Percentiles rank a stretch among this genome's conserved stretches.
phyloP scores from a whole-genome alignment of 2,888 invertebrate genomes.

The Tholera decimalis region DNA sequence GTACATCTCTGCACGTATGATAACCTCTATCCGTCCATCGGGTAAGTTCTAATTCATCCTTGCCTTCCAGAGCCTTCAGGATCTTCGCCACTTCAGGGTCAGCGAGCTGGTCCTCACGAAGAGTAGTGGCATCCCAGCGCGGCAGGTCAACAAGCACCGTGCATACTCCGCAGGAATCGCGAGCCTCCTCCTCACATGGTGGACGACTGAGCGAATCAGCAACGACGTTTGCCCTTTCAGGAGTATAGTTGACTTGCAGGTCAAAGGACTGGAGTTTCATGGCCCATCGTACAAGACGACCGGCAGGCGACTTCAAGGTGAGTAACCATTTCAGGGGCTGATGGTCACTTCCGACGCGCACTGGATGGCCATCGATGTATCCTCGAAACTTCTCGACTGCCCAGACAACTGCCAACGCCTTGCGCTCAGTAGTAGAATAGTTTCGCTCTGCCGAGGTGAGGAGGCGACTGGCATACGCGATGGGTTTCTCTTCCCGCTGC shows the following conservation, averaged over 20 bases:
- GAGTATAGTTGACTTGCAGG: background rate
- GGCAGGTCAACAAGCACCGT: background rate
- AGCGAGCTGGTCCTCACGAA: background rate
- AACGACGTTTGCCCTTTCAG: background rate
- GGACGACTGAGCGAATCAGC: conserved; percentile 3
- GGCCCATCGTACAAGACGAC: background rate
- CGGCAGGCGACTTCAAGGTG: background rate
- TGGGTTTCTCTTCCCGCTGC: background rate
- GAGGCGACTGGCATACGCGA: background rate
- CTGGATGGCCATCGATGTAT: background rate
- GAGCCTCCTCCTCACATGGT: too few species aligned
- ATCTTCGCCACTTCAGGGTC: conserved; percentile 2
- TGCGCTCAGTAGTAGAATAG: background rate
- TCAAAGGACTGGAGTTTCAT: background rate
- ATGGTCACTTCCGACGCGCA: background rate
- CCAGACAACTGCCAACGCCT: too few species aligned
- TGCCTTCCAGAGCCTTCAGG: background rate
- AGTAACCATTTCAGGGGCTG: background rate
- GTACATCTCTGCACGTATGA: background rate
- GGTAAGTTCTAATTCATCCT: background rate
- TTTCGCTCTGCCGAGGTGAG: background rate
- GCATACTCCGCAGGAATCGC: background rate
- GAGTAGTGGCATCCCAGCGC: background rate
- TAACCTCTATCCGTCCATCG: background rate
- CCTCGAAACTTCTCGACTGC: background rate